Base-by-base conservation (phyloP, 2,888 invertebrate genomes). In the Lycaena phlaeas region DNA sequence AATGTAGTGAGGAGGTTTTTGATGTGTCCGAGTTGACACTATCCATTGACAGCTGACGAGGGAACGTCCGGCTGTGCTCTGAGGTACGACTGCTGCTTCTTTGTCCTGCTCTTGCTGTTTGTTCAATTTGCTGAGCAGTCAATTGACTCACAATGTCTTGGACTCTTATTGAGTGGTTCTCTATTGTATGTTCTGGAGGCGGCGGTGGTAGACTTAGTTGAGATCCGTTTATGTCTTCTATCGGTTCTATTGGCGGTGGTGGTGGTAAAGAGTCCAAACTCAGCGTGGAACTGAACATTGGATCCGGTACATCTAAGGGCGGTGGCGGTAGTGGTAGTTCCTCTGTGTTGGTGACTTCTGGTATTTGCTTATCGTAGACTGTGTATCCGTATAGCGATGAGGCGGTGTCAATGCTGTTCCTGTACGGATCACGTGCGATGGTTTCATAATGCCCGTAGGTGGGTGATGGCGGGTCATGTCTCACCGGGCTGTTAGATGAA, bases 211-310 rank as follows among this genome's bases (percentile, higher is more conserved):
- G 70, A 29, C 92, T 92, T 18, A 92, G 70, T 57, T 91, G 90
- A 4, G 93, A 92, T 3, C 92, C 92, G 7, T 88, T 87, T 5
- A 90, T 69, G 44, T 90, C 89, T 36, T 79, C 78, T 10, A 68
- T 44, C 2, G 56, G 47, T 9, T 61, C 48, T 46, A 77, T 77
- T 3, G 90, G 90, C 27, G 90, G 90, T 1, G 93, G 94, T 10
- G 93, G 93, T 0, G 92, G 93, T 44, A 93, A 69, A n/a, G 92
- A 93, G 54, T 94, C 93, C 27, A 93, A 68, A 14, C 93, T 93
- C 7, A 92, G 75, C 9, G 91, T 92, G 1, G 93, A 93, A 39
- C 91, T 88, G 61, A 92, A 90, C 85, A 93, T 88, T 17, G 64
- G 72, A 39, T 76, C 78, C 0, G 66, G 63, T 0, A 63, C 48